phyloP scores from a whole-genome alignment of 2,888 invertebrate genomes.

The Caenorhabditis doughertyi region DNA sequence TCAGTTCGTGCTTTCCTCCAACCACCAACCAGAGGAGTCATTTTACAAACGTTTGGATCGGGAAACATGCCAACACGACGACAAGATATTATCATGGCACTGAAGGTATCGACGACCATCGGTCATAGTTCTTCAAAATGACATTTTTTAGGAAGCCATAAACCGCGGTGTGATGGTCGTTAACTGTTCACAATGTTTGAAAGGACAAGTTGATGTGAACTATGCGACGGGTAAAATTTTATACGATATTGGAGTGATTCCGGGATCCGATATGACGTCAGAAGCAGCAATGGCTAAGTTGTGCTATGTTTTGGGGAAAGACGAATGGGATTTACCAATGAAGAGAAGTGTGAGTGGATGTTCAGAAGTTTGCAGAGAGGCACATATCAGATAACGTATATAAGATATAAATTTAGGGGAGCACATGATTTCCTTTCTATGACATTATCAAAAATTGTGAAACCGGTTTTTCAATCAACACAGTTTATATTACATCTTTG shows the following conservation, averaged over 20 bases:
- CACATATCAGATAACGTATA: too few species aligned
- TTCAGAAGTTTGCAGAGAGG: not conserved
- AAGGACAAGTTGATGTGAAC: constrained; percentile 89
- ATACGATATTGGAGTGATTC: constrained; percentile 88
- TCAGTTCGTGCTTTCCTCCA: constrained; percentile 86
- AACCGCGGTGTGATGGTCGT: constrained; percentile 90
- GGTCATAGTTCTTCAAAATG: not conserved
- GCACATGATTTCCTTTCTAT: not conserved
- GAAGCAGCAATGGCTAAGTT: constrained; percentile 95
- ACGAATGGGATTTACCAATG: constrained; percentile 83
- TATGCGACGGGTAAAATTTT: constrained; percentile 92
- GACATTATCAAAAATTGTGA: not conserved
- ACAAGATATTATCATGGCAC: constrained; percentile 88
- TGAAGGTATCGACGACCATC: constrained; percentile 85
- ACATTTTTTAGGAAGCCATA: constrained; percentile 73
- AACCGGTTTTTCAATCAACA: too few species aligned
- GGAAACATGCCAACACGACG: constrained; percentile 94
- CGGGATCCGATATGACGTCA: constrained; percentile 93
- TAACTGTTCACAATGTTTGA: constrained; percentile 93
- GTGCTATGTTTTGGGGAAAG: constrained; percentile 91
- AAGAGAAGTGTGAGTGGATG: constrained; percentile 78
- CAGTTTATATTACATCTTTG: too few species aligned
- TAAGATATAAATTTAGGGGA: too few species aligned
- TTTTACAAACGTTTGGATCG: constrained; percentile 93
- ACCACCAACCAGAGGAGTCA: constrained; percentile 90